Conservation (phyloP, 2,113 vertebrate genomes). For the Aleadryas rufinucha region DNA sequence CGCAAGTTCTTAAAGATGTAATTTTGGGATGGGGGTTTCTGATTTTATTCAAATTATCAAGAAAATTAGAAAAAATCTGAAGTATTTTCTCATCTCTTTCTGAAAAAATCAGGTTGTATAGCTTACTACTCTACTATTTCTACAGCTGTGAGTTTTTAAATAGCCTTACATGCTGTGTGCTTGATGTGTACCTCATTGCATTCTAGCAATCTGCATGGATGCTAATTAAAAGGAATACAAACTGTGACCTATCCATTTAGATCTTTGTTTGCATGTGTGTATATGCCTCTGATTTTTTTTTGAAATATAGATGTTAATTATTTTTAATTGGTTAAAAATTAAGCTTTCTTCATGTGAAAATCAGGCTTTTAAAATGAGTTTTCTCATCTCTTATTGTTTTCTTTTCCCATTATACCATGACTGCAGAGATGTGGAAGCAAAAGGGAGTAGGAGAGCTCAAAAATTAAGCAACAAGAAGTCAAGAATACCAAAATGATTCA, state of each 20-base stretch:
- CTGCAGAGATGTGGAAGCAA: neutral
- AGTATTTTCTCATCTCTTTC: neutral
- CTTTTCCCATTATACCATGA: neutral
- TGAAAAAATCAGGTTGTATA: neutral
- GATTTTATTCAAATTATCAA: neutral
- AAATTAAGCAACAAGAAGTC: neutral
- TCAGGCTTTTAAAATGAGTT: neutral
- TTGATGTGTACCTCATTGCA: neutral
- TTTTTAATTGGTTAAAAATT: neutral
- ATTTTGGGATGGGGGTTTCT: neutral
- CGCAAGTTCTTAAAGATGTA: neutral
- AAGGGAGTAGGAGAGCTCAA: neutral
- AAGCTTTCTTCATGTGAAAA: neutral
- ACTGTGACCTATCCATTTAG: neutral
- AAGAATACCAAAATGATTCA: neutral
- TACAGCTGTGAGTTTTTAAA: neutral
- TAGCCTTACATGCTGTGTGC: neutral
- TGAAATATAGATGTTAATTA: neutral
- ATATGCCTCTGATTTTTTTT: neutral
- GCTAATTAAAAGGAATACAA: neutral
- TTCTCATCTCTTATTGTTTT: neutral
- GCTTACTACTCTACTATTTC: neutral
- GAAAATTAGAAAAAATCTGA: neutral
- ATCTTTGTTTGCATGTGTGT: neutral
- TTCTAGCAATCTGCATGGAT: neutral